Percentiles rank a stretch among this genome's conserved stretches.
phyloP scores from a whole-genome alignment of 2,797 vertebrate species.

The Prunella strophiata region DNA sequence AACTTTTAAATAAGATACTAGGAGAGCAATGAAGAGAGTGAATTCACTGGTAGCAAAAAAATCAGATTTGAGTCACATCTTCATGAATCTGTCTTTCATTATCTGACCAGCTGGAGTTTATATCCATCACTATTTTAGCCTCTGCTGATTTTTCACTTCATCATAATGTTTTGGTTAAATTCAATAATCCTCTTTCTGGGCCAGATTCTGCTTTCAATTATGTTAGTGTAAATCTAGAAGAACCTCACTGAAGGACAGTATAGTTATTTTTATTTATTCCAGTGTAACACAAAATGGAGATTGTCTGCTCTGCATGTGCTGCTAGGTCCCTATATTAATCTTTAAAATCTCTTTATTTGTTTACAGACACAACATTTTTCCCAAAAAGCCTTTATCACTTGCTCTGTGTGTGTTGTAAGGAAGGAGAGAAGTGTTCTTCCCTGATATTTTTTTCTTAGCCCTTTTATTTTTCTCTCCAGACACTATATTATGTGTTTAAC shows the following conservation, averaged over 20 bases:
- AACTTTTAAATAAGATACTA: conserved; percentile 23
- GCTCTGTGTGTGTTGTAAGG: conserved; percentile 15
- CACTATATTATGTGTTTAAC: conserved; percentile 69
- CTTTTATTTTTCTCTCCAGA: conserved; percentile 64
- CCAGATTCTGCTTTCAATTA: conserved; percentile 69
- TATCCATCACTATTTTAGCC: conserved; percentile 64
- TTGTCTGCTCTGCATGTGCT: conserved; percentile 3
- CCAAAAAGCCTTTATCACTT: conserved; percentile 35
- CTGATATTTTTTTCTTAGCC: conserved; percentile 47
- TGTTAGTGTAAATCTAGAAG: conserved; percentile 55
- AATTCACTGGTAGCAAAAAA: conserved; percentile 39
- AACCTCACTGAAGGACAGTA: conserved; percentile 37
- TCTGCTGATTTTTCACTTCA: conserved; percentile 65
- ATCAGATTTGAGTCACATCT: conserved; percentile 48
- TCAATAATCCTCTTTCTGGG: conserved; percentile 57
- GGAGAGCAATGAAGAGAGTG: background rate
- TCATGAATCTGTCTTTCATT: conserved; percentile 67
- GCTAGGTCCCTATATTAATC: background rate
- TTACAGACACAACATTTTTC: conserved; percentile 45
- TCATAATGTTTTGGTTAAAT: conserved; percentile 73
- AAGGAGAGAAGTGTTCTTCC: conserved; percentile 32
- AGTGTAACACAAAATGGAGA: conserved; percentile 23
- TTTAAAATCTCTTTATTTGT: conserved; percentile 55
- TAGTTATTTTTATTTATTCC: conserved; percentile 60
- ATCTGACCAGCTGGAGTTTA: conserved; percentile 70